Evolutionary conservation across 1,140 invertebrate genomes (phyloP), one percentile per base, ranked within the genome.

Genomic region (Portunus trituberculatus): DNA sequence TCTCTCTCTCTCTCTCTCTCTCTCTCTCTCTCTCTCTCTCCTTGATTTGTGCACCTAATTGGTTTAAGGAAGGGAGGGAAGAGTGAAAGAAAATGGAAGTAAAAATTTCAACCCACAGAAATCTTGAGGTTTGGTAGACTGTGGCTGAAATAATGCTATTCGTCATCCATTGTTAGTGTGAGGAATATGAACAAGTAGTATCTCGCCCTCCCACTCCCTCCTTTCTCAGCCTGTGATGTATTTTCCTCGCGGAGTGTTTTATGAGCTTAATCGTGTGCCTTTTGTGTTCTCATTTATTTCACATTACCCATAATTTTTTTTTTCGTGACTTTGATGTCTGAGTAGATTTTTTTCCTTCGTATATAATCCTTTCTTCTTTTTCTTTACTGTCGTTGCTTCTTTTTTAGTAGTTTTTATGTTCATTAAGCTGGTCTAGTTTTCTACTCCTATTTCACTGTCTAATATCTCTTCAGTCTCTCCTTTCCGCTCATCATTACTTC

Each of bases 1-100:
- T 76, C 67, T 76, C 67, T 76, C 67, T 76, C 67, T 76, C 67
- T 76, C 67, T 76, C 67, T 76, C 67, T 76, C 67, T 76, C 67
- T 76, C 20, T n/a, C n/a, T n/a, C 67, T 76, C 67, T 76, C n/a
- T 76, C 67, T 76, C 67, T 76, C 67, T 76, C 67, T 1, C n/a
- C 16, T n/a, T n/a, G 20, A n/a, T 7, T 76, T 20, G 0, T 76
- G 0, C 67, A 3, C 12, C 6, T 76, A 76, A 76, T 20, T 59
- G 20, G 10, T 59, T 20, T 16, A 59, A 59, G 8, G 52, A 59
- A 59, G 52, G 20, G 52, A 16, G 52, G 39, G 39, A 39, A 2
- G 39, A 39, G 39, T 39, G 39, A 39, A 39, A 39, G 39, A 6
- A 39, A 39, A 6, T 39, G 39, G 52, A 59, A 52, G 48, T 52